Evolutionary conservation across 2,113 vertebrate species (phyloP), one percentile per base, ranked within the genome.

Genomic region (Odontophorus gujanensis): DNA sequence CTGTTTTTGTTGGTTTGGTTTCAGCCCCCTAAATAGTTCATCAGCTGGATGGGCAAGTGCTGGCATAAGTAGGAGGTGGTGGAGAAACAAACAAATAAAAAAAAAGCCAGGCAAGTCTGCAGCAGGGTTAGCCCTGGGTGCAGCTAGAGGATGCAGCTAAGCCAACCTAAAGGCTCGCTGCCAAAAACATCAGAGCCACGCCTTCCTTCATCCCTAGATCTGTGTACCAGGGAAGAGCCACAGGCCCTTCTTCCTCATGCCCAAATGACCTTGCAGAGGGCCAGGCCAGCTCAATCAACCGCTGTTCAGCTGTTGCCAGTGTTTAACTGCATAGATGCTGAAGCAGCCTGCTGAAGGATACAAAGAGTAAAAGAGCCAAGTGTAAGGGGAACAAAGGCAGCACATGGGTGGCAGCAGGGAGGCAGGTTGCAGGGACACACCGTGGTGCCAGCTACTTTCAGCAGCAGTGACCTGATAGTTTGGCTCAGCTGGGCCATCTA

Each of bases 401-500:
- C 5, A 8, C 40, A 36, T 0, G 3, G 73, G 36, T 65, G 74
- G 77, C 73, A 89, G 74, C 57, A 66, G 48, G 34, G 53, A 87
- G 82, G 36, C 53, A 81, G 73, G 28, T 7, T 21, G 34, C 55
- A 61, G 28, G 38, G 67, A 38, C 1, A 9, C 42, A 74, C 38
- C 38, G 88, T 82, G 72, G 24, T 88, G 83, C 32, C 47, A 63
- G 20, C 59, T 13, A 28, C 25, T 81, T 81, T 51, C 85, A 83
- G 51, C 80, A 90, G 68, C 79, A 75, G 34, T 48, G 83, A 86
- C 85, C 80, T 90, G 65, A 88, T 78, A 47, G 92, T 95, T 96
- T 88, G 90, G 93, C 82, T 83, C n/a, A 83, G 66, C 88, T 78
- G 80, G 85, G 90, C 90, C 88, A 81, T 74, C 72, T 86, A 30